phyloP scores from a whole-genome alignment of 2,888 invertebrate genomes.

The Herminia tarsipennalis region DNA sequence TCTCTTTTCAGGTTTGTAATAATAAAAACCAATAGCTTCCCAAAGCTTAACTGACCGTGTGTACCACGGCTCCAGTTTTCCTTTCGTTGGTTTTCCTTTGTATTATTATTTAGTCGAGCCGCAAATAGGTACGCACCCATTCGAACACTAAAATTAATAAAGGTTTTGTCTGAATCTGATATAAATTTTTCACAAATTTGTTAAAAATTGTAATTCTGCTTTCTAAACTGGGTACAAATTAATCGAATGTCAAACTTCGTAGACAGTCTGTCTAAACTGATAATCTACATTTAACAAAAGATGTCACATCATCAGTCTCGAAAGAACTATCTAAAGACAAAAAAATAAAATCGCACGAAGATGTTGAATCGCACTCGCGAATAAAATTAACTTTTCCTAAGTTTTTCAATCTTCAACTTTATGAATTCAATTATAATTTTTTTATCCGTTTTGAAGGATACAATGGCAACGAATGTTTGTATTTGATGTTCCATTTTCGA shows the following conservation, averaged over 20 bases:
- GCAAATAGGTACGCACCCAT: constrained; percentile 39
- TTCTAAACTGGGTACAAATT: not conserved
- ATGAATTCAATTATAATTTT: constrained; percentile 22
- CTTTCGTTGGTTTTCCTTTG: constrained; percentile 48
- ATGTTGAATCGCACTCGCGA: constrained; percentile 16
- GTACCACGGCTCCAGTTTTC: constrained; percentile 41
- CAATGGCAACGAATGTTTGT: constrained; percentile 6
- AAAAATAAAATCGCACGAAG: constrained; percentile 3
- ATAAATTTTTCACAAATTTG: constrained; percentile 20
- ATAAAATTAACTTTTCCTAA: constrained; percentile 15
- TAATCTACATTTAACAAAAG: not conserved
- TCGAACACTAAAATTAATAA: constrained; percentile 39
- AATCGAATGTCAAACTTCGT: constrained; percentile 9
- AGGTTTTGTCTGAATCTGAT: constrained; percentile 21
- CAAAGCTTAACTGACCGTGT: constrained; percentile 57
- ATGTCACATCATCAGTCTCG: constrained; percentile 1
- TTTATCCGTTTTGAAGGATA: not conserved
- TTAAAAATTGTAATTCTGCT: constrained; percentile 10
- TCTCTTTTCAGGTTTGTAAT: constrained; percentile 22
- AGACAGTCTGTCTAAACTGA: constrained; percentile 2
- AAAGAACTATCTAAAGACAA: not conserved
- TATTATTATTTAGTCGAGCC: constrained; percentile 51
- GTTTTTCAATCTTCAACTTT: constrained; percentile 31
- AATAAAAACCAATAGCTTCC: constrained; percentile 54
- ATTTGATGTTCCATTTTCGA: constrained; percentile 3